These are phyloP conservation scores for Anthonomus grandis DNA, from an alignment of 1,140 invertebrate species.

Conservation along the genomic window DNA sequence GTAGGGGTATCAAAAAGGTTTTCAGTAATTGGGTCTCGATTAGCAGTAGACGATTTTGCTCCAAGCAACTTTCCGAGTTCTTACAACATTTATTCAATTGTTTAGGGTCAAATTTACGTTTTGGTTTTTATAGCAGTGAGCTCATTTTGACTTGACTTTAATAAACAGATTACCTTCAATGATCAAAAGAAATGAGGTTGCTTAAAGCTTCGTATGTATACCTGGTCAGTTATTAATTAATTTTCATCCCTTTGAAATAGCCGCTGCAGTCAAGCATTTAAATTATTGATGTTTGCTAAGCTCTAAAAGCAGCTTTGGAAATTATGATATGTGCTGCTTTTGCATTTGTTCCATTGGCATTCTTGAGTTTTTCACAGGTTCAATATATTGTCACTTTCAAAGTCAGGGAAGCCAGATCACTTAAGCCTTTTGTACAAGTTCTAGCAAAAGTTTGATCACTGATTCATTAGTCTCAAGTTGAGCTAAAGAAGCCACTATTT, in stretches of 20 bases:
- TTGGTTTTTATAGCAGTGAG: conserved; percentile 13
- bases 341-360: conserved; percentile 12
- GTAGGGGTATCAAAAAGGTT: conserved; percentile 16
- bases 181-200: conserved; percentile 11
- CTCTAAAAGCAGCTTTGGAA: conserved; percentile 5
- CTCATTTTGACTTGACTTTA: conserved; percentile 28
- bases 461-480: neutral
- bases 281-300: neutral
- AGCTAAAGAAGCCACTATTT: conserved; percentile 1
- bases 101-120: conserved; percentile 5
- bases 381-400: conserved; percentile 2
- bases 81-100: conserved; percentile 4
- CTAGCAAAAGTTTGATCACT: too few species aligned
- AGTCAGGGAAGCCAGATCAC: neutral
- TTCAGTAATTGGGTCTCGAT: conserved; percentile 9
- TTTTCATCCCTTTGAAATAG: neutral
- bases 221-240: conserved; percentile 3
- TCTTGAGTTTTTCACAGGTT: conserved; percentile 2
- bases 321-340: conserved; percentile 7
- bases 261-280: conserved; percentile 11
- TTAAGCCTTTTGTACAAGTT: too few species aligned
- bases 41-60: conserved; percentile 12
- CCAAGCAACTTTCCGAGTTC: conserved; percentile 12
- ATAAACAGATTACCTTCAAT: conserved; percentile 27
- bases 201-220: conserved; percentile 6